These are phyloP conservation scores for Lasioglossum lativentre DNA, from an alignment of 2,888 invertebrate species.

Conservation along the genomic window DNA sequence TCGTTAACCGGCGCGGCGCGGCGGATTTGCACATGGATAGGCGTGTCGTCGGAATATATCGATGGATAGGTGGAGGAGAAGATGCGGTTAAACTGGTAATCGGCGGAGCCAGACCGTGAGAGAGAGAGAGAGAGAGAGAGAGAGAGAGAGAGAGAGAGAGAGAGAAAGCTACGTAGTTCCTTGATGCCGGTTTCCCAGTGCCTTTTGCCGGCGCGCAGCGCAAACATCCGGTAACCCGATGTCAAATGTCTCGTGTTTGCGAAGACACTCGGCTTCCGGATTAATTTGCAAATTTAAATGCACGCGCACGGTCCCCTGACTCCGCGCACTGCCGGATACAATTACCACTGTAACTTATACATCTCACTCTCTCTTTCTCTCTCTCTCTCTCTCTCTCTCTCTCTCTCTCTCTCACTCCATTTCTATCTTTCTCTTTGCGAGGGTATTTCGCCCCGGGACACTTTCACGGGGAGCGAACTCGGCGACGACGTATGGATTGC, in stretches of 20 bases:
- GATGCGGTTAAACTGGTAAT: constrained; percentile 65
- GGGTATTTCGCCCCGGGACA: not conserved
- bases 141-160: not conserved
- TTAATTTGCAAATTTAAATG: constrained; percentile 70
- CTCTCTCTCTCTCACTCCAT: not conserved
- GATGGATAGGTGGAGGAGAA: constrained; percentile 58
- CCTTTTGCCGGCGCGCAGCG: constrained; percentile 54
- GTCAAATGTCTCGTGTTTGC: constrained; percentile 65
- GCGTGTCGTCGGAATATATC: constrained; percentile 52
- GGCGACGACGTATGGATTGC: not conserved
- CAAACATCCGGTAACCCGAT: constrained; percentile 66
- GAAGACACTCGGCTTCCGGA: constrained; percentile 56
- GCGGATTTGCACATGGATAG: constrained; percentile 48
- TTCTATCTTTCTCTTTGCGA: not conserved
- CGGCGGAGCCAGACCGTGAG: constrained; percentile 33
- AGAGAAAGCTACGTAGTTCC: constrained; percentile 28
- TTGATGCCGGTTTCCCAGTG: constrained; percentile 38
- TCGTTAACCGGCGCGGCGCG: too few relatives aligned
- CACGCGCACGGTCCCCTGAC: constrained; percentile 46
- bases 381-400: not conserved
- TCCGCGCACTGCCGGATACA: constrained; percentile 24
- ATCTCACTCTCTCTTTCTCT: not conserved
- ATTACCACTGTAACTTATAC: constrained; percentile 44
- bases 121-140: not conserved
- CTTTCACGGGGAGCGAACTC: not conserved